These are phyloP conservation scores for Odontophorus gujanensis DNA, from an alignment of 2,113 vertebrate genomes.

Conservation along the genomic window DNA sequence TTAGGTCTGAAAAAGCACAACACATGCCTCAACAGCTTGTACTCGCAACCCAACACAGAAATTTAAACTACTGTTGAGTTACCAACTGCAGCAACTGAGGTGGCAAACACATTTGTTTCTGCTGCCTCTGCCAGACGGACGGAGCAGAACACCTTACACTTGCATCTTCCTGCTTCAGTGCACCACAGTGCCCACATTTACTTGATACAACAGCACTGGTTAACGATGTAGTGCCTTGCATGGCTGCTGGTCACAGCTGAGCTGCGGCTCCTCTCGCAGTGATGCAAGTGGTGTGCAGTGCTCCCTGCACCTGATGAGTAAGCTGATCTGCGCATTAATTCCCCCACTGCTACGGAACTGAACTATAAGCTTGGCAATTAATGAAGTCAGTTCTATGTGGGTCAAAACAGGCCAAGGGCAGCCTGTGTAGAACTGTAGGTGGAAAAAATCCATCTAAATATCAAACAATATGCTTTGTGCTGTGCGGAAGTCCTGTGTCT, in stretches of 20 bases:
- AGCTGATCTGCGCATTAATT: background rate
- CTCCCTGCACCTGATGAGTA: background rate
- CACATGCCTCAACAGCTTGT: background rate
- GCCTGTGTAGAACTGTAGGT: background rate
- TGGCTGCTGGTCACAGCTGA: background rate
- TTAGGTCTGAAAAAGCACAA: background rate
- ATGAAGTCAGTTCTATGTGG: background rate
- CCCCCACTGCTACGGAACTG: background rate
- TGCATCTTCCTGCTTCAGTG: background rate
- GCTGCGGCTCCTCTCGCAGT: background rate
- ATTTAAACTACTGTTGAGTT: background rate
- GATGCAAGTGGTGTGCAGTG: fast-evolving
- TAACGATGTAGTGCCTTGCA: background rate
- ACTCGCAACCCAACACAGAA: background rate
- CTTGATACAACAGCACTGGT: background rate
- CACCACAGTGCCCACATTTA: background rate
- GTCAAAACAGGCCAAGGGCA: slow-evolving; percentile 8
- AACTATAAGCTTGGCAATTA: background rate
- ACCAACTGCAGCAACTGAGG: background rate
- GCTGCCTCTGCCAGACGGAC: background rate
- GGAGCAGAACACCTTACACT: background rate
- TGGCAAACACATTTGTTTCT: background rate
- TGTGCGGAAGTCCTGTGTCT: background rate
- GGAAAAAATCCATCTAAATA: background rate
- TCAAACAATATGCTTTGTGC: background rate